Evolutionary conservation across 2,888 invertebrate genomes (phyloP), one percentile per base, ranked within the genome.

Genomic region (Rhaphigaster nebulosa): DNA sequence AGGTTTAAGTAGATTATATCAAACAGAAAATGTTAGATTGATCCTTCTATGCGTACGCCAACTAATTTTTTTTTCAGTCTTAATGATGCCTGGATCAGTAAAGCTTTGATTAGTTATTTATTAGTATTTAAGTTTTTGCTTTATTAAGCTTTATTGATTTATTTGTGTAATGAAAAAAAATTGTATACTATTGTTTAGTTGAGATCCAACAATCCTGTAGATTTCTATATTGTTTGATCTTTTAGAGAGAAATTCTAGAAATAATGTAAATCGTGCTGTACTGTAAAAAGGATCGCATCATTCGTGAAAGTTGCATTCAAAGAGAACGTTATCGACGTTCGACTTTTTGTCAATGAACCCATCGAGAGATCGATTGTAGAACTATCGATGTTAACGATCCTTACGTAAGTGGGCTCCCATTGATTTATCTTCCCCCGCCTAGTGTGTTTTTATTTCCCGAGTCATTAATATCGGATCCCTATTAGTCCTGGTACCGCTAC

Each of bases 261-360:
- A 60, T 60, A 60, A 60, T 60, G n/a, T 8, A n/a, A 60, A 60
- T n/a, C 60, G 60, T 60, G 60, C 20, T 12, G 3, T 60, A 60
- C 60, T 20, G 8, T 23, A 54, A 54, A 54, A 54, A 54, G 20
- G 23, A 54, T 60, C 8, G 8, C 60, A 60, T 60, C 60, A 8
- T 60, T 60, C 60, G 60, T 60, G 60, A 60, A 60, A 60, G 60
- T n/a, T n/a, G 60, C 60, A 60, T 60, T 60, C 60, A 60, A 60
- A 60, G 6, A 4, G 60, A 60, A 60, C 60, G 60, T 26, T 60
- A 60, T n/a, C n/a, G 10, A 1, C 8, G 26, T n/a, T 26, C n/a
- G 60, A 60, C 60, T 60, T 60, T n/a, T 60, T 10, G 60, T 60
- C 60, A 60, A 60, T 60, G 60, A n/a, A 60, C 26, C 60, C 26